Conservation (phyloP, 2,113 vertebrate genomes). For the Tetrao urogallus region DNA sequence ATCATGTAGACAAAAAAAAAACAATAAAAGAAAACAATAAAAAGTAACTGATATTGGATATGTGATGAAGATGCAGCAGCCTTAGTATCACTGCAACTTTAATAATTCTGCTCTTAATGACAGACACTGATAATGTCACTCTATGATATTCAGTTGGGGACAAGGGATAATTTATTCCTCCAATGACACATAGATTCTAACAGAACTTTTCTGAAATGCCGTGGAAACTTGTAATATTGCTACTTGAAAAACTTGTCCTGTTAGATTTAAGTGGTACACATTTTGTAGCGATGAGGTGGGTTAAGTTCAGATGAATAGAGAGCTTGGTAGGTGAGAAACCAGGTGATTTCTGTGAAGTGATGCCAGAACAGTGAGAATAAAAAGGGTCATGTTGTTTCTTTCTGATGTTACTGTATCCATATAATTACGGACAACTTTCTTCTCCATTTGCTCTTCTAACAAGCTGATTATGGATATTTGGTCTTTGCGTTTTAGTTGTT, state of each 20-base stretch:
- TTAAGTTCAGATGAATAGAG: neutral
- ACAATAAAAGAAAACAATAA: no score
- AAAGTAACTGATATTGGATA: neutral
- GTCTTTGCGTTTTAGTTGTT: neutral
- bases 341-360: neutral
- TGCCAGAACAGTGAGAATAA: neutral
- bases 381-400: neutral
- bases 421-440: neutral
- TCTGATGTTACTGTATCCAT: neutral
- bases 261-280: neutral
- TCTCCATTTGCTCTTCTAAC: neutral
- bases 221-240: neutral
- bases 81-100: neutral
- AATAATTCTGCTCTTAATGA: neutral
- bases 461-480: neutral
- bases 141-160: neutral
- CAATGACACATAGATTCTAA: neutral
- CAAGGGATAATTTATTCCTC: neutral
- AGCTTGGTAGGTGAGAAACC: neutral
- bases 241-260: neutral
- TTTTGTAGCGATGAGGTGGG: neutral
- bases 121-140: neutral
- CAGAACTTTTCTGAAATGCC: neutral
- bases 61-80: neutral
- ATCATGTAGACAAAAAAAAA: neutral